Evolutionary conservation across 2,888 invertebrate genomes (phyloP), one percentile per base, ranked within the genome.

Genomic region (Erynnis tages): DNA sequence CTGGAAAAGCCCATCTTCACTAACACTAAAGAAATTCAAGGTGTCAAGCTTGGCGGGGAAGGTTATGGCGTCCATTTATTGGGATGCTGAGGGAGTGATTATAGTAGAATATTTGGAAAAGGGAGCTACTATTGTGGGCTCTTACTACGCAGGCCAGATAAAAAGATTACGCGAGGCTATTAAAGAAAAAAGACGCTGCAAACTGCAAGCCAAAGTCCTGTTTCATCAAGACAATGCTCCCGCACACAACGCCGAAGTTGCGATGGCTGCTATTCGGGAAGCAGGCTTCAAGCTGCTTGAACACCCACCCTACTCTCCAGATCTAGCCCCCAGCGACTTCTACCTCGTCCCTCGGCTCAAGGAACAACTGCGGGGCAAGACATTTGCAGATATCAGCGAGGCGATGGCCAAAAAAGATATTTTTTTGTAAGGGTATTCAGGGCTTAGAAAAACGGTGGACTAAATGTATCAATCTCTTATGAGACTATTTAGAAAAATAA

Each of bases 191-290:
- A 23, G 38, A 4, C 10, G 13, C 2, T 19, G 21, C 5, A 38
- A 61, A 66, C 61, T 69, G 68, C n/a, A 13, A 44, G 10, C 10
- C 1, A 2, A 5, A 2, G 30, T 30, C 2, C 34, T 34, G 34
- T 13, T 34, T 14, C 30, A 30, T 10, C 30, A 21, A 3, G 8
- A 27, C 27, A 27, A 27, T 8, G 27, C 8, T 7, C 27, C 27
- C 6, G 27, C 27, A 2, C 27, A 27, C 27, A 8, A 8, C 2
- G 4, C 27, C 2, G 52, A 40, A 29, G 49, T 58, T 54, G 60
- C 59, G 21, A 61, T 59, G 55, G 56, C 58, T 58, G 58, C 55
- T 48, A 57, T 60, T 53, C 35, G 52, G 37, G 55, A 61, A 55
- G 8, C 46, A 21, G 58, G 55, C 1, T 62, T 59, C 30, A 55